Conservation (phyloP, 1,140 invertebrate species). For the Carposina sasakii region DNA sequence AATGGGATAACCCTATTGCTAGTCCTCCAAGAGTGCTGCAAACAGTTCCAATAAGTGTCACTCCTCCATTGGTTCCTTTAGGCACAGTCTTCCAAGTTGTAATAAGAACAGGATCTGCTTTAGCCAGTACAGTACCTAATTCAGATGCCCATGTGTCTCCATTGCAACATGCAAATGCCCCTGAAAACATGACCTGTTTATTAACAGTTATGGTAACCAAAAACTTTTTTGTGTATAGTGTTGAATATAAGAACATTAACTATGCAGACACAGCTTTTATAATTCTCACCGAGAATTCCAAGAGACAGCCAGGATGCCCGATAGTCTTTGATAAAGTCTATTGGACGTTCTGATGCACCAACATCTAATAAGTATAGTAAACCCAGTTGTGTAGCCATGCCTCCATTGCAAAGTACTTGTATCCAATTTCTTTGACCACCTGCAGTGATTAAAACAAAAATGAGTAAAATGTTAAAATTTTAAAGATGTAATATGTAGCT, state of each 20-base stretch:
- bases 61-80: slow-evolving; percentile 88
- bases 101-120: slow-evolving; percentile 81
- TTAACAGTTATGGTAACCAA: neutral
- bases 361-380: slow-evolving; percentile 87
- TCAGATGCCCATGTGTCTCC: slow-evolving; percentile 96
- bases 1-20: slow-evolving; percentile 82
- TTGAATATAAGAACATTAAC: neutral
- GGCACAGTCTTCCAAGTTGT: slow-evolving; percentile 85
- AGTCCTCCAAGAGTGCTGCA: slow-evolving; percentile 84
- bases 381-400: slow-evolving; percentile 85
- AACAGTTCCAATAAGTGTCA: slow-evolving; percentile 81
- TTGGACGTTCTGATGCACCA: slow-evolving; percentile 83
- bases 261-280: neutral
- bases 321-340: slow-evolving; percentile 86
- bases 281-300: slow-evolving; percentile 79
- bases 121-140: slow-evolving; percentile 84
- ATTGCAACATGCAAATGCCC: slow-evolving; percentile 86
- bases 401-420: slow-evolving; percentile 92
- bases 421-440: slow-evolving; percentile 91
- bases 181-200: slow-evolving; percentile 70
- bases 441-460: slow-evolving; percentile 53
- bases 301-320: slow-evolving; percentile 86
- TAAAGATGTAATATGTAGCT: neutral
- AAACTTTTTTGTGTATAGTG: neutral
- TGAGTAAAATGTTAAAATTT: too few relatives aligned